These are phyloP conservation scores for Mola mola DNA, from an alignment of 2,113 vertebrate genomes.

Conservation along the genomic window DNA sequence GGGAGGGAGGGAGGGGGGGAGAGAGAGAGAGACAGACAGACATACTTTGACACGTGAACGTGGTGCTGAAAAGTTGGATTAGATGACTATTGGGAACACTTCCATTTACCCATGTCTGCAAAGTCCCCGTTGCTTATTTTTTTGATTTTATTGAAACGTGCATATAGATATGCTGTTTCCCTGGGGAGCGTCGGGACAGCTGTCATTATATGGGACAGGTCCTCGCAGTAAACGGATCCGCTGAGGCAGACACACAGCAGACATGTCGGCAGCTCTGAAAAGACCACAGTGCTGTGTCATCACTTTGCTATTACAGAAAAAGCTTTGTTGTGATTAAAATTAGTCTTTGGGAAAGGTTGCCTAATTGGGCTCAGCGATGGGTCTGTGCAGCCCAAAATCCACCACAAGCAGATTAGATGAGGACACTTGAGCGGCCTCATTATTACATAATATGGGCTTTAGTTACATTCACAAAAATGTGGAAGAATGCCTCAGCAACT, in stretches of 20 bases:
- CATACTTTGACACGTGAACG: too few relatives aligned
- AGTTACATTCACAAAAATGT: conserved; percentile 55
- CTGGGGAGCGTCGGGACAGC: conserved; percentile 89
- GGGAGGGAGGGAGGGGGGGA: too few relatives aligned
- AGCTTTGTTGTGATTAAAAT: not conserved
- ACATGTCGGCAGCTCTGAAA: conserved; percentile 85
- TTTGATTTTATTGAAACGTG: conserved; percentile 93
- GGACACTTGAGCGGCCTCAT: conserved; percentile 47
- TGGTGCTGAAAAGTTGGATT: too few relatives aligned
- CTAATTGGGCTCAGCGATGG: not conserved
- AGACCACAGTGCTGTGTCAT: not conserved
- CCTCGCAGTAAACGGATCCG: conserved; percentile 96
- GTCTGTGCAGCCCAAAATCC: conserved; percentile 18
- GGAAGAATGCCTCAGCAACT: conserved; percentile 34
- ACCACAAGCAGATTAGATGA: conserved; percentile 14
- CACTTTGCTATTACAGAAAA: not conserved
- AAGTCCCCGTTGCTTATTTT: conserved; percentile 90
- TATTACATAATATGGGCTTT: conserved; percentile 58
- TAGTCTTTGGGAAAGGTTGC: not conserved
- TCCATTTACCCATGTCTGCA: conserved; percentile 87
- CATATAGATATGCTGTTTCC: conserved; percentile 91
- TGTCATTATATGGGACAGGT: conserved; percentile 83
- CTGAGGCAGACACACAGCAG: conserved; percentile 92
- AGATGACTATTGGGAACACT: not conserved
- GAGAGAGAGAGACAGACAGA: too few relatives aligned